Base-by-base conservation (phyloP, 2,113 vertebrate species). In the Haemorhous mexicanus region DNA sequence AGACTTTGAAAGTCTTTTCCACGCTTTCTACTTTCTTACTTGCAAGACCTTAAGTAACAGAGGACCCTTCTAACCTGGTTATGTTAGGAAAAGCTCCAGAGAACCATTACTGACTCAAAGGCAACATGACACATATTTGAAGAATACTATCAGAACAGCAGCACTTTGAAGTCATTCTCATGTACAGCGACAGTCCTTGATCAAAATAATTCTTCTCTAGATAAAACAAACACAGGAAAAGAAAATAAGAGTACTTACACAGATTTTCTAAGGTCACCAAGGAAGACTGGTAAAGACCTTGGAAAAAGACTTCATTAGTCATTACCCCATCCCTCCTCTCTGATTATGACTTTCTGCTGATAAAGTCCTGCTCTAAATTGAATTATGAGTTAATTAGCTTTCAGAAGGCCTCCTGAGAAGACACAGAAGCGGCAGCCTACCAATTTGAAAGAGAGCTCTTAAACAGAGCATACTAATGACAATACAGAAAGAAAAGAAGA, bases 331-430 rank as follows among this genome's bases (percentile, higher is more conserved):
- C 37, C 44, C 84, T 89, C 68, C 84, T 89, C 47, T 84, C 79
- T 30, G 32, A 73, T 73, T 78, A 19, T 61, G 74, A 90, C 27
- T 81, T 90, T 94, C 84, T 94, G 44, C 55, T 87, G 61, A 84
- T 69, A 92, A 89, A 93, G 67, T 64, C 52, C 35, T 63, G 24
- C 27, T 90, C 50, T 92, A 76, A 93, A 95, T 58, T 70, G 69
- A 94, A 88, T 93, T 94, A 63, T 44, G 39, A 91, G 75, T 88
- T 91, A 85, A 91, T 94, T 70, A 95, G 78, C 68, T 90, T 52
- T 91, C 75, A 90, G 72, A 93, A 93, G 59, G 14, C 59, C 92
- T 67, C 75, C 30, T 93, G 47, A 87, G 41, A 84, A 76, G 33
- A 67, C 39, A 91, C n/a, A 73, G 41, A 88, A 93, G 28, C 32